Conservation (phyloP, 2,113 vertebrate species). For the Spermophilus dauricus region DNA sequence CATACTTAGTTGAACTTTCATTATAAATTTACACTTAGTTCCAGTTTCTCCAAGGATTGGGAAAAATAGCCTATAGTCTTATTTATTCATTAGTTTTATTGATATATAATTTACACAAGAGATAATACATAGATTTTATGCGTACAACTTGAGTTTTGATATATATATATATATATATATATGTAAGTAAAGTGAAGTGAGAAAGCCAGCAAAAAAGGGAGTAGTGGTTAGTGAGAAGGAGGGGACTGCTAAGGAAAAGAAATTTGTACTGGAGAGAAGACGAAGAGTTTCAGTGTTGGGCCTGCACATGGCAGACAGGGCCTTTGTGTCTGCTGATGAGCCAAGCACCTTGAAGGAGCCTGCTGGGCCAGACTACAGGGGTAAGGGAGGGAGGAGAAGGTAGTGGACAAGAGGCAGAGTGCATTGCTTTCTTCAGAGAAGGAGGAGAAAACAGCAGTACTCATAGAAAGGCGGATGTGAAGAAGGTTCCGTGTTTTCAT, state of each 20-base stretch:
- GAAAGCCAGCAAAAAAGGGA: background rate
- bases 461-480: background rate
- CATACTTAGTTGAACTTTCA: background rate
- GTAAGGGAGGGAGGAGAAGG: background rate
- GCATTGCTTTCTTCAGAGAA: background rate
- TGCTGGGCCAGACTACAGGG: background rate
- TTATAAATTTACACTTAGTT: slow-evolving; percentile 15
- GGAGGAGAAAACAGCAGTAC: too few species aligned
- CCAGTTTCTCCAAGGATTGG: background rate
- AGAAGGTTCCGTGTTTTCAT: background rate
- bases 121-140: background rate
- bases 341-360: background rate
- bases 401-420: background rate
- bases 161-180: background rate
- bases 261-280: background rate
- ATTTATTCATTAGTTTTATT: background rate
- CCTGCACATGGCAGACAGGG: background rate
- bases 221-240: background rate
- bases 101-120: background rate
- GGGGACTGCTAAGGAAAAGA: background rate
- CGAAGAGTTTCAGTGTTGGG: background rate
- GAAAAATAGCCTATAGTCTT: background rate
- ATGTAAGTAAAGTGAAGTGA: background rate
- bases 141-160: background rate
- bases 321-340: background rate